Evolutionary conservation across 2,113 vertebrate genomes (phyloP).

Genomic region (Tyrannus savana): DNA sequence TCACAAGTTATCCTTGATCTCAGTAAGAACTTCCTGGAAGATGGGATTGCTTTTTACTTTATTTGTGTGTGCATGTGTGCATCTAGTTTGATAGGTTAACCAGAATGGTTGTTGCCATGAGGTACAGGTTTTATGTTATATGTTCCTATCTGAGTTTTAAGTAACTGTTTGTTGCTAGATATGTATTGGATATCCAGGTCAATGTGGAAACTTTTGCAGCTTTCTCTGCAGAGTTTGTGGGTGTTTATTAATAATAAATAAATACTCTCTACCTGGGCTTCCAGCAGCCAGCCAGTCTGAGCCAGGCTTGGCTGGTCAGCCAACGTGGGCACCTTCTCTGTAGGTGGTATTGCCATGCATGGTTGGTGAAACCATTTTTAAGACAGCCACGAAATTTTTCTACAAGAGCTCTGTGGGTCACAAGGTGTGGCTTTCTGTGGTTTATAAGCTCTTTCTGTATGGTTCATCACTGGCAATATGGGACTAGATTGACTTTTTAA

Average conservation of each 20-base stretch:
- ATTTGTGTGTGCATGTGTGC: background rate
- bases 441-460: background rate
- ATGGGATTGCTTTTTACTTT: background rate
- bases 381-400: background rate
- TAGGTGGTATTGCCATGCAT: background rate
- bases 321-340: background rate
- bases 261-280: background rate
- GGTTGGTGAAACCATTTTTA: background rate
- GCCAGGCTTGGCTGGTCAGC: background rate
- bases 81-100: background rate
- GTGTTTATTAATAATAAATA: background rate
- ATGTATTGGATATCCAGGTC: background rate
- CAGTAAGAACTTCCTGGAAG: background rate
- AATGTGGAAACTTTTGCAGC: background rate
- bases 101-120: accelerated
- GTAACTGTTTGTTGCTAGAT: background rate
- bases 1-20: background rate
- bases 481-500: background rate
- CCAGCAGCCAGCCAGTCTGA: background rate
- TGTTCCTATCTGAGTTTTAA: background rate
- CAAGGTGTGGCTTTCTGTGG: background rate
- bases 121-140: background rate
- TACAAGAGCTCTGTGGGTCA: background rate
- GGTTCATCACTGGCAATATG: background rate
- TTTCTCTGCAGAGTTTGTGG: background rate